Base-by-base conservation (phyloP, 2,888 invertebrate genomes). In the Sesamia inferens region DNA sequence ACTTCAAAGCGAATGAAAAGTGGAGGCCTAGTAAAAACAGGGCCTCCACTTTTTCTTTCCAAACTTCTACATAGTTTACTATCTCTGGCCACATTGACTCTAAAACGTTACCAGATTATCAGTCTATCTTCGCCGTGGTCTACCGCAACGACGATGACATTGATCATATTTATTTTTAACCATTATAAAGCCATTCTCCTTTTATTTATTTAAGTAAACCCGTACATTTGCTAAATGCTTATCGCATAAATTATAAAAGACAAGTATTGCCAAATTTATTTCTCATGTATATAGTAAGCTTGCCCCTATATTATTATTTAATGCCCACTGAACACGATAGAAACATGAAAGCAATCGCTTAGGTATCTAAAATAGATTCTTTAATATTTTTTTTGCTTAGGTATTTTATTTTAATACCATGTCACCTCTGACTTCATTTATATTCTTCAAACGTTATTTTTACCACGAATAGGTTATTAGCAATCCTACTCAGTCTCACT, bases 291-390 rank as follows among this genome's bases (percentile, higher is more conserved):
- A 65, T 74, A 69, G 70, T 72, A 72, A 67, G 66, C 59, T 67
- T 71, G 31, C 72, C 14, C 55, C 57, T 65, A 74, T 68, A 74
- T 81, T 81, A 76, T 76, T 78, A 76, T 67, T 64, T 81, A 81
- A 66, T 67, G 47, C 5, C 42, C 76, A 13, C 4, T 22, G 39
- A 58, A 78, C 47, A 76, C 42, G 42, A 81, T 64, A 81, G 22
- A 42, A 42, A 76, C 76, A 67, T 81, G 57, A 62, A 76, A 74
- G 44, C 47, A 51, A 77, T 80, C 47, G 47, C 61, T 54, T 61
- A 42, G 48, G 42, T 62, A 51, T 64, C 22, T 59, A 55, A 55
- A 64, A 54, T 65, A 48, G 19, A 74, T 42, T 19, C 13, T 74
- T 3, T 55, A n/a, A 47, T 48, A 61, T 58, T 78, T 58, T 44